Base-by-base conservation (phyloP, 2,888 invertebrate genomes). In the Apodemia hepburni region DNA sequence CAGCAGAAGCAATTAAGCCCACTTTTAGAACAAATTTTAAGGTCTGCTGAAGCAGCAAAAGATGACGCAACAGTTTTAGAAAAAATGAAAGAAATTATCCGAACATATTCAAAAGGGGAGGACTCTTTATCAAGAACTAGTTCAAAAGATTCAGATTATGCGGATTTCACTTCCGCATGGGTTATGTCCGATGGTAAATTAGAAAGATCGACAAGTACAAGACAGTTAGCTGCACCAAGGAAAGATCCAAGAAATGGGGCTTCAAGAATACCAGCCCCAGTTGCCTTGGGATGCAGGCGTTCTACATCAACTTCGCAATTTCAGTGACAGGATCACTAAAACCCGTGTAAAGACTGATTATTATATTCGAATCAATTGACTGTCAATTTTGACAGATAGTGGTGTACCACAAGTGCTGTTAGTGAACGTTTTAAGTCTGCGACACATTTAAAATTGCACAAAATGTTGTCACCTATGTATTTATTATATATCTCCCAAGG, bases 31-130 rank as follows among this genome's bases (percentile, higher is more conserved):
- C 95, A 96, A 77, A 93, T 96, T 38, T 80, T 96, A 3, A 93
- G 94, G 70, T 94, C 95, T 33, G 94, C 96, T 5, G 95, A 94
- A 72, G 93, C 93, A 3, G 93, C 95, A 1, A 94, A 95, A 75
- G 95, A 96, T 71, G 96, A 97, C 74, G 93, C 94, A 6, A 89
- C 94, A 68, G 95, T 96, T 63, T 86, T 96, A 29, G 94, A 94
- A 71, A 95, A 96, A 78, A 94, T 97, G 85, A 96, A 96, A 75
- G 95, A 94, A 65, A 92, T 92, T 22, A 91, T 92, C 65, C 82
- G 91, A 65, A 85, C 85, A 15, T 92, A 86, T 68, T 91, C 92
- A 3, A 87, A 85, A 73, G 85, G 87, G 60, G 89, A 90, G 12
- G 90, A 90, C 64, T 85, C 87, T 12, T 73, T 91, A 69, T 89